Evolutionary conservation across 2,888 invertebrate genomes (phyloP).

Genomic region (Epinotia brunnichana): DNA sequence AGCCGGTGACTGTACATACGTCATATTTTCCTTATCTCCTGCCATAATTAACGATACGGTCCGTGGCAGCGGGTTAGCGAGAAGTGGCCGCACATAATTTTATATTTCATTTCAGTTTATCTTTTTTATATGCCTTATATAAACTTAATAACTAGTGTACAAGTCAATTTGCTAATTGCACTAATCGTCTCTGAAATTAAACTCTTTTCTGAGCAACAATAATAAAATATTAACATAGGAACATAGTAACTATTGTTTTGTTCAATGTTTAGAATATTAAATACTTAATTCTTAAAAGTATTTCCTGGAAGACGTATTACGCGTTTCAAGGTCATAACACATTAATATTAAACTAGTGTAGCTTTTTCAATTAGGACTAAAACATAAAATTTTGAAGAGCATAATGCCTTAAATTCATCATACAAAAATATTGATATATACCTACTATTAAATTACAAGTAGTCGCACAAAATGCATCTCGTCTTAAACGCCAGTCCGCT

Average conservation of each 20-base stretch:
- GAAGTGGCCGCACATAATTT: neutral
- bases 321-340: conserved; percentile 31
- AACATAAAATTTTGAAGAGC: neutral
- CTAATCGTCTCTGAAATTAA: conserved; percentile 61
- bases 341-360: conserved; percentile 5
- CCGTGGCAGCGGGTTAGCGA: neutral
- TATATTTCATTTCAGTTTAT: conserved; percentile 24
- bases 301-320: conserved; percentile 40
- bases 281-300: conserved; percentile 22
- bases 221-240: conserved; percentile 72
- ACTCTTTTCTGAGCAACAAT: conserved; percentile 67
- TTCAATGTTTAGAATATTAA: conserved; percentile 43
- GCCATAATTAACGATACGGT: too few relatives aligned
- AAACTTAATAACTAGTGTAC: conserved; percentile 34
- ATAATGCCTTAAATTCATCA: neutral
- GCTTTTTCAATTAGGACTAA: neutral
- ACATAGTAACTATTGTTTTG: conserved; percentile 60
- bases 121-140: conserved; percentile 28
- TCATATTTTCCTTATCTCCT: too few relatives aligned
- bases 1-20: too few relatives aligned
- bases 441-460: conserved; percentile 19
- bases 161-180: conserved; percentile 42
- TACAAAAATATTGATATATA: neutral
- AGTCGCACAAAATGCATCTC: neutral
- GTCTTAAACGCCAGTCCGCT: neutral